These are phyloP conservation scores for Ostrea edulis DNA, from an alignment of 1,140 invertebrate genomes.

Conservation along the genomic window DNA sequence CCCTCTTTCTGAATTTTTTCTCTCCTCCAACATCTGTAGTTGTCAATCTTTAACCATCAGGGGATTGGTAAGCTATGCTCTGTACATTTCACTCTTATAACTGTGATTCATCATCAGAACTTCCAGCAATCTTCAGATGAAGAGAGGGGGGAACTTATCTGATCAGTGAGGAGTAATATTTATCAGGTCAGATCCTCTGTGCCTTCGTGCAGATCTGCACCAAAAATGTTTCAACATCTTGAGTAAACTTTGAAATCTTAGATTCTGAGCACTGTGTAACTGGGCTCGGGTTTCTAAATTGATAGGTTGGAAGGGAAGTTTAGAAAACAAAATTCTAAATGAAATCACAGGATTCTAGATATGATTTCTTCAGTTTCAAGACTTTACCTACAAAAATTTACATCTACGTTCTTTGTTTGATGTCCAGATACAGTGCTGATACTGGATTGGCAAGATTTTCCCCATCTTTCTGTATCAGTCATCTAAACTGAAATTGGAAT, in stretches of 20 bases:
- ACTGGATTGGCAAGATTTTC: no score
- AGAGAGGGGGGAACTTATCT: neutral
- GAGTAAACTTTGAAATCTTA: conserved; percentile 12
- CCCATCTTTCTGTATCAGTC: no score
- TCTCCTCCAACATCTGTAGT: neutral
- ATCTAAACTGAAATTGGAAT: no score
- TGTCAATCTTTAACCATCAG: neutral
- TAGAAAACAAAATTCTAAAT: neutral
- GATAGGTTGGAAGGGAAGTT: neutral
- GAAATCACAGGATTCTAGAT: neutral
- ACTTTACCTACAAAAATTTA: neutral
- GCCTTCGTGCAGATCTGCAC: conserved; percentile 14
- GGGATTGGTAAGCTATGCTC: conserved; percentile 4
- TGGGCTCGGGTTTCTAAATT: neutral
- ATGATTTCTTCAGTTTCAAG: neutral
- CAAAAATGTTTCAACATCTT: conserved; percentile 33
- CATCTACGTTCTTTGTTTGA: neutral
- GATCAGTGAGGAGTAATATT: conserved; percentile 25
- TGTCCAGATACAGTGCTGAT: neutral
- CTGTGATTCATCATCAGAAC: neutral
- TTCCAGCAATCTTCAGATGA: conserved; percentile 19
- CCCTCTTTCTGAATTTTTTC: neutral
- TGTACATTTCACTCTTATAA: neutral
- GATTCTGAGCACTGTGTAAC: neutral
- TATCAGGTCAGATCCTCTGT: conserved; percentile 10